Percentiles rank a stretch among this genome's conserved stretches.
phyloP scores from a whole-genome alignment of 2,888 invertebrate species.

The Drosophila anceps region DNA sequence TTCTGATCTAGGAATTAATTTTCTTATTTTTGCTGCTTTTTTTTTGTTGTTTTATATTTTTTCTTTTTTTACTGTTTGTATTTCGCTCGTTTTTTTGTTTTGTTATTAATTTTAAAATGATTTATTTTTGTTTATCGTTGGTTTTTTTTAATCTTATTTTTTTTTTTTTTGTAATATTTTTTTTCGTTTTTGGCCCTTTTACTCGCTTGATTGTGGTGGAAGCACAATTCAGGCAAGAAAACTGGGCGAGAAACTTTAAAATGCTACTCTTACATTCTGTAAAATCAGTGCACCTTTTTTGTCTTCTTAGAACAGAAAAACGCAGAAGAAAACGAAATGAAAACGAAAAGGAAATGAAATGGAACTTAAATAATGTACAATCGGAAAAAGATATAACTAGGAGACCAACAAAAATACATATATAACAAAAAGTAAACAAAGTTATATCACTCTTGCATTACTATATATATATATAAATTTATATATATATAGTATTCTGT shows the following conservation, averaged over 20 bases:
- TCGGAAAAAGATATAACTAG: conserved; percentile 9
- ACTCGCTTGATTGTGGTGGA: conserved; percentile 78
- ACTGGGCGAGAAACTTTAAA: conserved; percentile 84
- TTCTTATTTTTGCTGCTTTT: not conserved
- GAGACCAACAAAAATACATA: not conserved
- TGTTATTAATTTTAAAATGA: conserved; percentile 55
- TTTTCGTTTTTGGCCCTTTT: conserved; percentile 75
- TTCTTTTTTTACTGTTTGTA: conserved; percentile 7
- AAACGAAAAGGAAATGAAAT: conserved; percentile 25
- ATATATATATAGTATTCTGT: not conserved
- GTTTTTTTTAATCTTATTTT: conserved; percentile 15
- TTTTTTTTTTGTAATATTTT: conserved; percentile 21
- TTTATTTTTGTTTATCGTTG: conserved; percentile 49
- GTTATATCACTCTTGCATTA: not conserved
- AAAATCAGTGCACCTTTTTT: conserved; percentile 83
- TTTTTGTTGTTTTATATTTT: conserved; percentile 38
- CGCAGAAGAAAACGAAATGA: conserved; percentile 22
- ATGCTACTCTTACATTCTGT: conserved; percentile 85
- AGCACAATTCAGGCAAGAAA: conserved; percentile 82
- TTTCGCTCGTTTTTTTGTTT: conserved; percentile 33
- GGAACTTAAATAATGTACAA: conserved; percentile 25
- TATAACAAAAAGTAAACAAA: not conserved
- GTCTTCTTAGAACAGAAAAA: conserved; percentile 54
- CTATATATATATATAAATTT: conserved; percentile 7
- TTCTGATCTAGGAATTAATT: conserved; percentile 36